Base-by-base conservation (phyloP, 2,888 invertebrate genomes). In the Phyto melanocephala region DNA sequence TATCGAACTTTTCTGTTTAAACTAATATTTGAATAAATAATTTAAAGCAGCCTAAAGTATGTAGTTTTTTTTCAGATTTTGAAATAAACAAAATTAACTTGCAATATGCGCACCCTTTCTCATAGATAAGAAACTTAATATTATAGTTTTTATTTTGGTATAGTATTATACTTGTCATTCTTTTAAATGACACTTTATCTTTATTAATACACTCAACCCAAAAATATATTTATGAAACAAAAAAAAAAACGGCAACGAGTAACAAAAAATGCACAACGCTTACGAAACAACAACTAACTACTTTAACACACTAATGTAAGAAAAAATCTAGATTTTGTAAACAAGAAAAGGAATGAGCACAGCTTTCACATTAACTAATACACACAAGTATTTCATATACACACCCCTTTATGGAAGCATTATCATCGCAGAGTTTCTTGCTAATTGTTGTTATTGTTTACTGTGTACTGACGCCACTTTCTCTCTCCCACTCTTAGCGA, bases 361-460 rank as follows among this genome's bases (percentile, higher is more conserved):
- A 37, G 8, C 22, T 6, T 60, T 7, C 22, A 40, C 8, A 22
- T 62, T 62, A 5, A 13, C 11, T 47, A 11, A 47, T 2, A 47
- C 20, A 47, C 1, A 3, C 4, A 47, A 10, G 20, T 15, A 6
- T n/a, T 15, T 15, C 45, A 47, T 20, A 11, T 10, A 47, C 20
- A 2, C 45, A 7, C 8, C 2, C 17, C 1, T 17, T 7, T 8
- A 17, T 7, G 8, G 0, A 0, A 8, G 1, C 17, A 17, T 56
- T 1, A 28, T 28, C 28, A 58, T 58, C 20, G 35, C 15, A 37
- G 11, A n/a, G 28, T 24, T 74, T 60, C 42, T 40, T 45, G 33
- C 37, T 62, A 67, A 35, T 67, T 52, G 37, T 40, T 75, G 56
- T 60, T 63, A 62, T 37, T 80, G 37, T 85, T 58, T 37, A 37